Base-by-base conservation (phyloP, 2,888 invertebrate genomes). In the Psococerastis gibbosa region DNA sequence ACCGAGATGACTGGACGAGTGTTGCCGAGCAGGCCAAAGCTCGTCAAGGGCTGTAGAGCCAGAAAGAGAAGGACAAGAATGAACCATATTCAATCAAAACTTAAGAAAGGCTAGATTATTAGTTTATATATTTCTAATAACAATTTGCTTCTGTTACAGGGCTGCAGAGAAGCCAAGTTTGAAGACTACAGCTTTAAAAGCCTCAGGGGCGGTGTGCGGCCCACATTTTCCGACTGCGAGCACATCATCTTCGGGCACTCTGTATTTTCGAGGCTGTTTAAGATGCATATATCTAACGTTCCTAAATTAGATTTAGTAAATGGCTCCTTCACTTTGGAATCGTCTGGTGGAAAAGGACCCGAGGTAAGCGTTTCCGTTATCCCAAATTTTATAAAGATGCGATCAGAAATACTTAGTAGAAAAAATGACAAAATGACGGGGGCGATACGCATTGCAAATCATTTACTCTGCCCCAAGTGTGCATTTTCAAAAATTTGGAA, bases 191-290 rank as follows among this genome's bases (percentile, higher is more conserved):
- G 77, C 17, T 78, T 78, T 56, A 66, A 65, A 52, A 70, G 70
- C 48, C 67, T 73, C 46, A 67, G 68, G 60, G 75, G 76, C 45
- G 73, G 76, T 27, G 62, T 78, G 44, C 69, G 72, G 44, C 70
- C 71, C 27, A 66, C 68, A 47, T 70, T 79, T 53, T 62, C 63
- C 42, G 62, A 69, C 47, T 71, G 73, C 54, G 62, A 63, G 45
- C 62, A 64, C 52, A 73, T 78, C 11, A 63, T 67, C 16, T 63
- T 79, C 48, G 71, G 73, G 52, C 68, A 70, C 16, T 66, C 67
- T 38, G 70, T 76, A 1, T 78, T 79, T 54, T 73, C 75, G 27
- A 73, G 76, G 67, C 64, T 79, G 22, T 63, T 72, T 38, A 66
- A 68, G 47, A 67, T 77, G 56, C 65, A 60, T 44, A 68, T 79